Conservation (phyloP, 2,797 vertebrate species). For the Sebastiscus tertius region DNA sequence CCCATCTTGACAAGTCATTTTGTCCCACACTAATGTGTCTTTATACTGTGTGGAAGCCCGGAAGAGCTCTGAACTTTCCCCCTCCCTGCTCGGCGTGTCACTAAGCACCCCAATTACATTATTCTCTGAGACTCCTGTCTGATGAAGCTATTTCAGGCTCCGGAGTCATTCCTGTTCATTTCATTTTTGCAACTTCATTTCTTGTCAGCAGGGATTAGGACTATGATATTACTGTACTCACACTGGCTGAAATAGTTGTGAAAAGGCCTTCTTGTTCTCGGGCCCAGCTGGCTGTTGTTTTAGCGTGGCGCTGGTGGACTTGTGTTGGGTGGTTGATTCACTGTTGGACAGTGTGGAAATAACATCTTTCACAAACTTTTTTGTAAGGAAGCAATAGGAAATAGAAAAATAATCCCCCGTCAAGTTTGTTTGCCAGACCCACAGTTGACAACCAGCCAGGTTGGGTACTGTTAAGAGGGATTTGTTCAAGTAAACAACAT, state of each 20-base stretch:
- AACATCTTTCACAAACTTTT: slow-evolving; percentile 11
- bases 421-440: neutral
- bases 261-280: slow-evolving; percentile 61
- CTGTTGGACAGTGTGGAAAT: slow-evolving; percentile 18
- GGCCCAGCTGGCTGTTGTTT: slow-evolving; percentile 47
- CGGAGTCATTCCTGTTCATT: slow-evolving; percentile 58
- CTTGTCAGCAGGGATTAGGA: slow-evolving; percentile 59
- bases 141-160: slow-evolving; percentile 69
- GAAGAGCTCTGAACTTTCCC: slow-evolving; percentile 38
- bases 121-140: slow-evolving; percentile 62
- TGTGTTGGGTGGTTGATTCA: neutral
- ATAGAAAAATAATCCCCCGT: neutral
- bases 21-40: slow-evolving; percentile 31
- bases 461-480: neutral
- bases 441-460: neutral
- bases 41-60: slow-evolving; percentile 44
- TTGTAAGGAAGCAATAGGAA: neutral
- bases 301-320: neutral
- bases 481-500: neutral
- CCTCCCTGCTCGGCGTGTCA: slow-evolving; percentile 36
- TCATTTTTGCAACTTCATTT: slow-evolving; percentile 63
- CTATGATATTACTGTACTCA: slow-evolving; percentile 59
- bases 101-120: slow-evolving; percentile 65
- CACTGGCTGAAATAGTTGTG: slow-evolving; percentile 52
- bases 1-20: slow-evolving; percentile 26